A percentile compares a stretch with the other conserved stretches of the same genome.
phyloP scores from a whole-genome alignment of 2,797 vertebrate species.

The Anas bernieri region DNA sequence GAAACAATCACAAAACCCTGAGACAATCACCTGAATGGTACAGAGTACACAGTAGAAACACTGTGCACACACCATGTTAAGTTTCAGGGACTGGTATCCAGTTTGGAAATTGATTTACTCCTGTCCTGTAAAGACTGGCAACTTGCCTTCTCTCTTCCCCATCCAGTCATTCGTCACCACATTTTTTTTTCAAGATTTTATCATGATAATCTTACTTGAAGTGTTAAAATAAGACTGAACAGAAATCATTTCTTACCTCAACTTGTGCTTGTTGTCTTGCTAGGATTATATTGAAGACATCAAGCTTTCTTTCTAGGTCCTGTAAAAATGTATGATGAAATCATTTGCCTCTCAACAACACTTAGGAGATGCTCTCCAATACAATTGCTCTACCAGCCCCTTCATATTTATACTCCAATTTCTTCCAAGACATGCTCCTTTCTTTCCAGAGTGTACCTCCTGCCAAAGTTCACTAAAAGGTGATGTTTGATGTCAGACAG shows the following conservation, averaged over 20 bases:
- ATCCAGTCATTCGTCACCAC: neutral
- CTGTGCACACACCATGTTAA: neutral
- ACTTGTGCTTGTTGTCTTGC: slow-evolving; percentile 93
- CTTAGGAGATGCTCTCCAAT: neutral
- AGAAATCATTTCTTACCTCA: slow-evolving; percentile 82
- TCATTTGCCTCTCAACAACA: neutral
- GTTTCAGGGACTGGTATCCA: neutral
- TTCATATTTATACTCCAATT: neutral
- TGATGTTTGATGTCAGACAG: neutral
- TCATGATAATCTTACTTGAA: neutral
- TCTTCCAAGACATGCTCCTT: neutral
- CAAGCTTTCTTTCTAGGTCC: slow-evolving; percentile 91
- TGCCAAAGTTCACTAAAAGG: neutral
- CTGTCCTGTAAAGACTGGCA: neutral
- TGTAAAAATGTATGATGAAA: slow-evolving; percentile 58
- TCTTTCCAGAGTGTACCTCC: neutral
- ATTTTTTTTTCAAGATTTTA: neutral
- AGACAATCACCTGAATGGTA: neutral
- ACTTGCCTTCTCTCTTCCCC: neutral
- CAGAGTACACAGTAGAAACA: neutral
- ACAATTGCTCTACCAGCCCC: neutral
- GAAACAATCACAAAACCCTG: neutral
- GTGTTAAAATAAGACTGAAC: neutral
- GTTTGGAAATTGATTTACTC: neutral
- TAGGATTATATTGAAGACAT: slow-evolving; percentile 93